These are phyloP conservation scores for Perizoma affinitatum DNA, from an alignment of 2,888 invertebrate species.

Conservation along the genomic window DNA sequence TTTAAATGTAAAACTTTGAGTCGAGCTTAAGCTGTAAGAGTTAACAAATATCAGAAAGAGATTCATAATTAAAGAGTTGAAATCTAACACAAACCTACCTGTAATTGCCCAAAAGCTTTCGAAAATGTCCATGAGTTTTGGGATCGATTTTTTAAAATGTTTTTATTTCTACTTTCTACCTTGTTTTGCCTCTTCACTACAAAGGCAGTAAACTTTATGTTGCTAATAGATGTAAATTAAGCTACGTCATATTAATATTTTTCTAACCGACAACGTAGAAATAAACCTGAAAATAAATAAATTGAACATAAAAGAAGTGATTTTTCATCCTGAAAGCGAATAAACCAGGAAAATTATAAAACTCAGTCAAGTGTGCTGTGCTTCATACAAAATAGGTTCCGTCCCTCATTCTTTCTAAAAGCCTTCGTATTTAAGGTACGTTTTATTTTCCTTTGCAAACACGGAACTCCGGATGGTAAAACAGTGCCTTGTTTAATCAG, in stretches of 20 bases:
- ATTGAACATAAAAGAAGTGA: conserved; percentile 1
- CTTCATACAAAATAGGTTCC: conserved; percentile 10
- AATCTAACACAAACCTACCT: no score
- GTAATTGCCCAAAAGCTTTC: no score
- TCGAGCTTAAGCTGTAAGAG: no score
- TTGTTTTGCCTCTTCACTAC: conserved; percentile 9
- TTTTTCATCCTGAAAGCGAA: conserved; percentile 2
- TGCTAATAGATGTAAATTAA: not conserved
- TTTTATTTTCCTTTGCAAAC: not conserved
- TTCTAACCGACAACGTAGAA: not conserved
- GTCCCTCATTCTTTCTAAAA: not conserved
- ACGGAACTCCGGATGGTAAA: conserved; percentile 14
- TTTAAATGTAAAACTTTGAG: no score
- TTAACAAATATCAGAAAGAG: no score
- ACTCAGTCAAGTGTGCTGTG: not conserved
- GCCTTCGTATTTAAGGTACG: not conserved
- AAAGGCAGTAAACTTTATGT: conserved; percentile 9
- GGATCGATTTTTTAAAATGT: conserved; percentile 18
- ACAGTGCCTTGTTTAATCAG: conserved; percentile 39
- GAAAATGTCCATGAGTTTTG: conserved; percentile 9
- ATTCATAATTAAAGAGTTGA: no score
- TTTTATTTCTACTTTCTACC: conserved; percentile 30
- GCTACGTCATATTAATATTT: no score
- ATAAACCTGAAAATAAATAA: not conserved
- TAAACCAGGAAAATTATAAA: conserved; percentile 9